These are phyloP conservation scores for Podotricha telesiphe DNA, from an alignment of 2,888 invertebrate species.

Conservation along the genomic window DNA sequence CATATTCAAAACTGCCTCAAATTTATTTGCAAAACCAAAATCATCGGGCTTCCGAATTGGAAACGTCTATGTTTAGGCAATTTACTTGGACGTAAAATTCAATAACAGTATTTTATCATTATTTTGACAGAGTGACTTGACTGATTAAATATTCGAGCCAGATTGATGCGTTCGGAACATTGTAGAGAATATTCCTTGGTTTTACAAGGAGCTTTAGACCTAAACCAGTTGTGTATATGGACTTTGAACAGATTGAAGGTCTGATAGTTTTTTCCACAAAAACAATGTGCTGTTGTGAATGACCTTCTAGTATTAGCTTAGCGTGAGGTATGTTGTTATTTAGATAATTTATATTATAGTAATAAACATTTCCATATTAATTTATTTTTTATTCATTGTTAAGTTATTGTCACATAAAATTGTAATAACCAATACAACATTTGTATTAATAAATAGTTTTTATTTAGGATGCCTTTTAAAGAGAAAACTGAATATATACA, in stretches of 20 bases:
- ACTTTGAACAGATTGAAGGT: conserved; percentile 60
- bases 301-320: conserved; percentile 78
- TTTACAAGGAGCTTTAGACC: conserved; percentile 77
- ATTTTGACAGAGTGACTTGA: conserved; percentile 80
- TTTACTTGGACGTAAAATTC: conserved; percentile 43
- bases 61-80: conserved; percentile 68
- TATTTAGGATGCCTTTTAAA: conserved; percentile 1
- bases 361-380: conserved; percentile 64
- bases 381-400: conserved; percentile 50
- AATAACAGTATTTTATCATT: conserved; percentile 74
- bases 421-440: conserved; percentile 21
- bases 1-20: conserved; percentile 75
- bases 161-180: conserved; percentile 67
- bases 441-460: conserved; percentile 21
- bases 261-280: conserved; percentile 63
- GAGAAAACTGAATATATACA: background rate
- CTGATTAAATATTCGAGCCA: conserved; percentile 76
- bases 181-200: conserved; percentile 80
- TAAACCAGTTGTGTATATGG: conserved; percentile 53
- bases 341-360: conserved; percentile 64
- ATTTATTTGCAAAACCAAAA: conserved; percentile 72
- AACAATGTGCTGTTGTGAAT: conserved; percentile 70
- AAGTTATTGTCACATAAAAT: conserved; percentile 30
- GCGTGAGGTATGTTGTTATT: conserved; percentile 68
- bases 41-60: conserved; percentile 72